phyloP scores from a whole-genome alignment of 2,888 invertebrate species.

The Galerucella nymphaeae region DNA sequence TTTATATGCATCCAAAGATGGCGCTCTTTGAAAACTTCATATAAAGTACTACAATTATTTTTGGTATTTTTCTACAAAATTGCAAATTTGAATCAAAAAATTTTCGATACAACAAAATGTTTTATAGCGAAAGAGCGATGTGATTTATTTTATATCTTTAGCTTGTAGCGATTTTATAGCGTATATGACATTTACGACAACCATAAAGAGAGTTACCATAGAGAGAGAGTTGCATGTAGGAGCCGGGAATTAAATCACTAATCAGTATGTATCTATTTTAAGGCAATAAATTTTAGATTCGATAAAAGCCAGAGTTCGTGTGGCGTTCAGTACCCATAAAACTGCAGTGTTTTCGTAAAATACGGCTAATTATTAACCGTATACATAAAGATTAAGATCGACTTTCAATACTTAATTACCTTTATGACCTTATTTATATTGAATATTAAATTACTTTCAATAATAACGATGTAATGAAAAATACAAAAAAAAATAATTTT shows the following conservation, averaged over 20 bases:
- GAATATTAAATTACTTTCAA: not conserved
- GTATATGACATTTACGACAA: conserved; percentile 63
- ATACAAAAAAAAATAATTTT: not conserved
- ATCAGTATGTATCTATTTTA: conserved; percentile 64
- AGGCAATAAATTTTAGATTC: conserved; percentile 35
- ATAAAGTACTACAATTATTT: too few relatives aligned
- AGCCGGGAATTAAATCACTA: conserved; percentile 54
- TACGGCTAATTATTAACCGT: conserved; percentile 16
- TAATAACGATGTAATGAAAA: not conserved
- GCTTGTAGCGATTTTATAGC: conserved; percentile 59
- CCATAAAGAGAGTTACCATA: conserved; percentile 55
- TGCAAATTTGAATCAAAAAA: too few relatives aligned
- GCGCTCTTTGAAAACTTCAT: too few relatives aligned
- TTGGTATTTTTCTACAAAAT: too few relatives aligned
- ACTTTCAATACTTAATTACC: conserved; percentile 7
- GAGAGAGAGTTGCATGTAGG: conserved; percentile 59
- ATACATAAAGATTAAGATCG: conserved; percentile 9
- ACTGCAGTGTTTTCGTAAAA: conserved; percentile 18
- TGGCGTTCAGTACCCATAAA: conserved; percentile 17
- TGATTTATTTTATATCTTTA: conserved; percentile 25
- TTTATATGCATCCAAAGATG: too few relatives aligned
- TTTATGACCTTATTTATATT: not conserved
- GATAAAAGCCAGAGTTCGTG: conserved; percentile 25
- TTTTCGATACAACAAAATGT: too few relatives aligned
- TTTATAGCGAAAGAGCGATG: not conserved